Evolutionary conservation across 2,888 invertebrate genomes (phyloP), one percentile per base, ranked within the genome.

Genomic region (Dascillus cervinus): DNA sequence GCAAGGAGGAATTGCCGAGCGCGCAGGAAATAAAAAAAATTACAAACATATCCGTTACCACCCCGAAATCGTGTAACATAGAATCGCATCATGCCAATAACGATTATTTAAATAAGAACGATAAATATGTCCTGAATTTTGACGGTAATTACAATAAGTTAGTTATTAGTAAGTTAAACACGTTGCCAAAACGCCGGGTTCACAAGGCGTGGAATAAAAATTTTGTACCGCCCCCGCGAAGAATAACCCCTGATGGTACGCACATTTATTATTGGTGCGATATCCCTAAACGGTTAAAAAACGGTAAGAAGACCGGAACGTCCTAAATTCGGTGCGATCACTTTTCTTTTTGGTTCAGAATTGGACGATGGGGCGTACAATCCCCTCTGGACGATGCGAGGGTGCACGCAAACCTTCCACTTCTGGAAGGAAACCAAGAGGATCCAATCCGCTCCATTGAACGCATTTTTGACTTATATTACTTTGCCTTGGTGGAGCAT

Each of bases 401-500:
- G 94, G 29, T 95, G 94, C 69, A 89, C 94, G 26, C 96, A 97
- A 70, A 92, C 95, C n/a, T 96, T 95, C 75, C 94, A 95, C 67
- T 90, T 95, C 71, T 94, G 97, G 87, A 92, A 95, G 68, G 97
- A 97, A 67, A 89, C 86, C 59, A 82, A 86, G 58, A 73, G 96
- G 49, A 91, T 90, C 52, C 91, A 89, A 66, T 91, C 89, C 40
- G 75, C 84, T 52, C 94, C 96, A 32, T 75, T 98, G 49, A 91
- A 95, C 71, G 91, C 95, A 49, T 94, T 89, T 70, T 79, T 97
- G 50, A 98, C 97, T 8, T 97, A 96, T 70, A 86, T 98, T 51
- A 95, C 95, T 52, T 73, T 98, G 65, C 97, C 97, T 26, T 98
- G 97, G 95, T 91, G 92, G 84, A 83, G 86, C 65, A 95, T 96